These are phyloP conservation scores for Nasonia oneida DNA, from an alignment of 2,888 invertebrate species.

Conservation along the genomic window DNA sequence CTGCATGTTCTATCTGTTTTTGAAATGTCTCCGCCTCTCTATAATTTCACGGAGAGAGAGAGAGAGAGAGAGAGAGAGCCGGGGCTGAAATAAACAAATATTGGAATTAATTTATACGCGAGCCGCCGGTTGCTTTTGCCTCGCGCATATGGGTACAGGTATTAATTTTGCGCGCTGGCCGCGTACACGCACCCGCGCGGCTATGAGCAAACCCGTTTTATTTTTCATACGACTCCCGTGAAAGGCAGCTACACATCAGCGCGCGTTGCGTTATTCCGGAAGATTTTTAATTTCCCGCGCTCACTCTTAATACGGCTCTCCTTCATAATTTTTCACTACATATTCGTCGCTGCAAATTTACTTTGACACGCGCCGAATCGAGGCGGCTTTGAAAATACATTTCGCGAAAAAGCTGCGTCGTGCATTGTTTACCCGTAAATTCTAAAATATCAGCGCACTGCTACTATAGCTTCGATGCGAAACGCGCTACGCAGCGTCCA, in stretches of 20 bases:
- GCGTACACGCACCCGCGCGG: not conserved
- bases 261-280: not conserved
- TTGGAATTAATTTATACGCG: conserved; percentile 42
- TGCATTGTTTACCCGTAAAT: not conserved
- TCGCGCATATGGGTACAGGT: not conserved
- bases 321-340: not conserved
- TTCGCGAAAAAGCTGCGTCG: not conserved
- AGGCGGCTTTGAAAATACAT: not conserved
- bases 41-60: conserved; percentile 3
- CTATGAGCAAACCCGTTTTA: conserved; percentile 19
- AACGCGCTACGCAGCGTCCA: not conserved
- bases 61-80: no score
- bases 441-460: not conserved
- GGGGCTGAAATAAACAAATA: conserved; percentile 28
- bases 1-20: not conserved
- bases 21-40: not conserved
- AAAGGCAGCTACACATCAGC: not conserved
- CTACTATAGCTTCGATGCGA: not conserved
- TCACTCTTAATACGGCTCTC: not conserved
- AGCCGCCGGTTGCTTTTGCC: not conserved
- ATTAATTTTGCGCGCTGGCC: conserved; percentile 20
- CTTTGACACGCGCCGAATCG: not conserved
- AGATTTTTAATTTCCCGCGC: not conserved
- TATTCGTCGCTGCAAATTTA: not conserved
- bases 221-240: not conserved